Conservation (phyloP, 2,113 vertebrate species). For the Carassius gibelio region DNA sequence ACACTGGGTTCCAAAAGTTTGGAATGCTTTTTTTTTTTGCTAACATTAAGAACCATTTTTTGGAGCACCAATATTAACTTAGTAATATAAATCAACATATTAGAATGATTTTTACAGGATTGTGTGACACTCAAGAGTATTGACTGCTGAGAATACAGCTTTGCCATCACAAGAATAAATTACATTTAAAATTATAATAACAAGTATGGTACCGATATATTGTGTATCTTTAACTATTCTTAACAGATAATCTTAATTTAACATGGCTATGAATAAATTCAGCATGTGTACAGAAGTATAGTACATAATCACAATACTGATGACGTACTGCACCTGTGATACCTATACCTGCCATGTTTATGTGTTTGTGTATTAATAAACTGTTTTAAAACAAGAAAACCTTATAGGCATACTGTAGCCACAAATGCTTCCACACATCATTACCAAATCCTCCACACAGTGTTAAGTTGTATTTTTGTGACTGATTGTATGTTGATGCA, state of each 20-base stretch:
- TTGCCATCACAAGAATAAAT: not conserved
- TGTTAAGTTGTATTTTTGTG: not conserved
- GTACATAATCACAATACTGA: not conserved
- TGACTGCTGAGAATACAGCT: too few relatives aligned
- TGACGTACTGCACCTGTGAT: not conserved
- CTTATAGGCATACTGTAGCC: not conserved
- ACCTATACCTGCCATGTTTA: not conserved
- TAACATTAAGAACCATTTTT: too few relatives aligned
- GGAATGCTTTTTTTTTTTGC: too few relatives aligned
- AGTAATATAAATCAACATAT: too few relatives aligned
- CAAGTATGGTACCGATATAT: not conserved
- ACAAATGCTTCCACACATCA: not conserved
- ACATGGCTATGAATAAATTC: not conserved
- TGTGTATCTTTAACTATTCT: not conserved
- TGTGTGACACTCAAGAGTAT: too few relatives aligned
- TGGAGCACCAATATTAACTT: too few relatives aligned
- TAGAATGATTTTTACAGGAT: too few relatives aligned
- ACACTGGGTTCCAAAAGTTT: too few relatives aligned
- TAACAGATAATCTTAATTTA: not conserved
- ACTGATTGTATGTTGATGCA: constrained; percentile 60
- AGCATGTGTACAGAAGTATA: not conserved
- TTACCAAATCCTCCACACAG: not conserved
- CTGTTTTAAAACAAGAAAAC: not conserved
- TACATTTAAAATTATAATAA: not conserved
- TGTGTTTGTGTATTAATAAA: not conserved